Evolutionary conservation across 2,797 vertebrate species (phyloP), one percentile per base, ranked within the genome.

Genomic region (Botia almorhae): DNA sequence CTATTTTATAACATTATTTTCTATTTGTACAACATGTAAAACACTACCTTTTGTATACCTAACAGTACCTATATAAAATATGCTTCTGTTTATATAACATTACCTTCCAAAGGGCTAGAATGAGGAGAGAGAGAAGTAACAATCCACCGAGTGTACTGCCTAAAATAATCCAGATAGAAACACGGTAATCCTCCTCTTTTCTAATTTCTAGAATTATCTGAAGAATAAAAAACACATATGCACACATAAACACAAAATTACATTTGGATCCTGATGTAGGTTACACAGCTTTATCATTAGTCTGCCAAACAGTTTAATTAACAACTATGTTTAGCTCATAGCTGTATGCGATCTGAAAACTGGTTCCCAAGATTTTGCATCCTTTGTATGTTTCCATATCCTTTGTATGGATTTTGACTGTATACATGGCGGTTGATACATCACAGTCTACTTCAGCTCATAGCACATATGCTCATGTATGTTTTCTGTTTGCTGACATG

Each of bases 81-180:
- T 10, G 43, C 43, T 46, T 46, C 43, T 46, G 10, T 46, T 46
- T 46, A 65, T n/a, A 11, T 14, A 39, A 65, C 14, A 76, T 95
- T 90, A 98, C 98, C 96, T 98, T 97, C 98, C 98, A 99, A 50
- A 99, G 94, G 0, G 89, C 96, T 0, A 99, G 93, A 79, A 94
- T 95, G 0, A 99, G 95, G 79, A 99, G 94, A 12, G 96, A 96
- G 75, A 99, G 92, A 74, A 99, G 91, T 82, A 99, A 88, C 73
- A 99, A 94, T 5, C 98, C 98, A 13, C 98, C 98, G 19, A 99
- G 82, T 0, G 96, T 96, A 88, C 98, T 99, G 0, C 96, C 97
- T 16, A 99, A 88, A 63, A 99, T 95, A 87, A 99, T 96, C 98
- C 98, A 99, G 86, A 93, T 94, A 53, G 98, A 91, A 82, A 99